Conservation (phyloP, 1,140 invertebrate species). For the Drosophila nebulosa region DNA sequence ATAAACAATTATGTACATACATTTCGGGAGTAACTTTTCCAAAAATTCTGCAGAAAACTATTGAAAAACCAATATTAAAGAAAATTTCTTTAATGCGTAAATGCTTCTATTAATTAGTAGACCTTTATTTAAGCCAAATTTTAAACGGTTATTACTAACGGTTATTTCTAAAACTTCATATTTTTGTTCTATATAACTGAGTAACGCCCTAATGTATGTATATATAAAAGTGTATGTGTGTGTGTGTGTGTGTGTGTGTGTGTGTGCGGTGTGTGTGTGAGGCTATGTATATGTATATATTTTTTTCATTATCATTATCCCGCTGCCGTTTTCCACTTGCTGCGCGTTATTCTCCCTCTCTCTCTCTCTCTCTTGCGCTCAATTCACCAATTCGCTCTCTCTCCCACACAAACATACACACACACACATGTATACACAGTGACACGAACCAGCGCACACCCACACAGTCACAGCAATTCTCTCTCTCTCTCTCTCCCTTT, state of each 20-base stretch:
- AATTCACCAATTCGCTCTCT: background rate
- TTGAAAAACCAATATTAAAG: no score
- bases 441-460: constrained; percentile 1
- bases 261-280: background rate
- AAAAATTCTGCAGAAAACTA: no score
- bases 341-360: constrained; percentile 8
- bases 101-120: no score
- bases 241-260: background rate
- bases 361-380: constrained; percentile 14
- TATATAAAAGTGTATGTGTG: background rate
- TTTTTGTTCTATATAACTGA: background rate
- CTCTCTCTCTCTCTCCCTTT: constrained; percentile 35
- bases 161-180: background rate
- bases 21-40: no score
- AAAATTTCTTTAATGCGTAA: no score
- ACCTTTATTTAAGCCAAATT: background rate
- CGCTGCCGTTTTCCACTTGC: constrained; percentile 16
- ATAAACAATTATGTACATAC: no score
- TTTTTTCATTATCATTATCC: constrained; percentile 28
- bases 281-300: background rate
- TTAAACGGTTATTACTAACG: no score
- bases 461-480: constrained; percentile 11
- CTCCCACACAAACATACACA: constrained; percentile 8
- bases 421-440: constrained; percentile 3
- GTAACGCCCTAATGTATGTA: background rate